A percentile compares a stretch with the other conserved stretches of the same genome.
phyloP scores from a whole-genome alignment of 2,797 vertebrate genomes.

The Halcyon smyrnensis region DNA sequence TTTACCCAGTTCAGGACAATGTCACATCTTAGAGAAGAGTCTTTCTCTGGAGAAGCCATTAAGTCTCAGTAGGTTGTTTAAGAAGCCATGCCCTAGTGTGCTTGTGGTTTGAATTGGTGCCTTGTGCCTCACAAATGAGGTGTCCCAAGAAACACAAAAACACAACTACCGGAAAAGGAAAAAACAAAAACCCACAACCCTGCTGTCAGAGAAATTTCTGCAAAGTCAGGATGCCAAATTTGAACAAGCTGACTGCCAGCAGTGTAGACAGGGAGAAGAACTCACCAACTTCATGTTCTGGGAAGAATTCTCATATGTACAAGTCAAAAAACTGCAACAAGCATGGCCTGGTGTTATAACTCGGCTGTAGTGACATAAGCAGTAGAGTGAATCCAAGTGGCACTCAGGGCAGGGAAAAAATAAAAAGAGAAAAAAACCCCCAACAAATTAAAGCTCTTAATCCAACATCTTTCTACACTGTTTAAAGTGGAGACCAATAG shows the following conservation, averaged over 20 bases:
- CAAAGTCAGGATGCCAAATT: neutral
- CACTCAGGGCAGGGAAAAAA: neutral
- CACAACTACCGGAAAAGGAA: neutral
- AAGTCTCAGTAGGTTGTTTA: neutral
- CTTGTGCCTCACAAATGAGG: neutral
- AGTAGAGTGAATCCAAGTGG: neutral
- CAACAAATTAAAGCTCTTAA: neutral
- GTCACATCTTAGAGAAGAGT: neutral
- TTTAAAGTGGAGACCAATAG: neutral
- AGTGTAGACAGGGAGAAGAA: neutral
- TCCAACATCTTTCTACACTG: neutral
- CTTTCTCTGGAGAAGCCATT: neutral
- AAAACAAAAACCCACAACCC: neutral
- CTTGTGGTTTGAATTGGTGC: neutral
- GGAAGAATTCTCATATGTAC: neutral
- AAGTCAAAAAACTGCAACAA: neutral
- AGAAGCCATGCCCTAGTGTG: neutral
- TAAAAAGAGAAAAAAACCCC: neutral
- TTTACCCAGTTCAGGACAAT: neutral
- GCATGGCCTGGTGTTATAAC: neutral
- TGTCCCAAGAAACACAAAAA: neutral
- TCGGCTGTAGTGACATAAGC: neutral
- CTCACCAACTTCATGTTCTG: neutral
- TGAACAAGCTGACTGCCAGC: neutral
- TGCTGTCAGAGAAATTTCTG: neutral